Evolutionary conservation across 2,113 vertebrate genomes (phyloP).

Genomic region (Nipponia nippon): DNA sequence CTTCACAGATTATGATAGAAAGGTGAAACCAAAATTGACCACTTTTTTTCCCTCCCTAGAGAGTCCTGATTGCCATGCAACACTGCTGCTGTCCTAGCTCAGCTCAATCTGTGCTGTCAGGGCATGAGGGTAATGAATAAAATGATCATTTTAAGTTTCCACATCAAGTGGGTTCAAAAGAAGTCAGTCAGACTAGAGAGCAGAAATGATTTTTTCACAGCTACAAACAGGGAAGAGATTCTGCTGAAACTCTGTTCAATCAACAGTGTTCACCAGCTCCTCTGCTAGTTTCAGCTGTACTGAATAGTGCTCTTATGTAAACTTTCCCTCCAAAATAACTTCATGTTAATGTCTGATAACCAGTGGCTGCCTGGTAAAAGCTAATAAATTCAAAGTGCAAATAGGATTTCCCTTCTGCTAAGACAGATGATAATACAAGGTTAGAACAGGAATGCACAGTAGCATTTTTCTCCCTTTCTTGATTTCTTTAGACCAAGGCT

Average conservation of each 20-base stretch:
- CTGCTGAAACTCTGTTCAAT: not conserved
- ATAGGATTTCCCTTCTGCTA: not conserved
- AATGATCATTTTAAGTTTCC: not conserved
- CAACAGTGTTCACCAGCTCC: not conserved
- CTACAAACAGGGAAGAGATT: not conserved
- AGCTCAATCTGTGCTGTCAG: not conserved
- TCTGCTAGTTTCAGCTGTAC: not conserved
- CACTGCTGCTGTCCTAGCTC: not conserved
- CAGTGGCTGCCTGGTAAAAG: not conserved
- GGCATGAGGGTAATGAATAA: not conserved
- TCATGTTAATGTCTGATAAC: not conserved
- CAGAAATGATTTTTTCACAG: not conserved
- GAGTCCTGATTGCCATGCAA: not conserved
- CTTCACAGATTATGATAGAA: not conserved
- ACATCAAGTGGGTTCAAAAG: not conserved
- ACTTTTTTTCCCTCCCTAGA: not conserved
- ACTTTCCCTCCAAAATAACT: not conserved
- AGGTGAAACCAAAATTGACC: not conserved
- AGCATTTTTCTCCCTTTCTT: not conserved
- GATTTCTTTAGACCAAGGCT: not conserved
- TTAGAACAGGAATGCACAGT: not conserved
- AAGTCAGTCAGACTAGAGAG: not conserved
- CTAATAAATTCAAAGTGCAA: not conserved
- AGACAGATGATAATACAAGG: not conserved
- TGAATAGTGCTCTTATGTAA: not conserved